Base-by-base conservation (phyloP, 1,140 invertebrate species). In the Andricus grossulariae region DNA sequence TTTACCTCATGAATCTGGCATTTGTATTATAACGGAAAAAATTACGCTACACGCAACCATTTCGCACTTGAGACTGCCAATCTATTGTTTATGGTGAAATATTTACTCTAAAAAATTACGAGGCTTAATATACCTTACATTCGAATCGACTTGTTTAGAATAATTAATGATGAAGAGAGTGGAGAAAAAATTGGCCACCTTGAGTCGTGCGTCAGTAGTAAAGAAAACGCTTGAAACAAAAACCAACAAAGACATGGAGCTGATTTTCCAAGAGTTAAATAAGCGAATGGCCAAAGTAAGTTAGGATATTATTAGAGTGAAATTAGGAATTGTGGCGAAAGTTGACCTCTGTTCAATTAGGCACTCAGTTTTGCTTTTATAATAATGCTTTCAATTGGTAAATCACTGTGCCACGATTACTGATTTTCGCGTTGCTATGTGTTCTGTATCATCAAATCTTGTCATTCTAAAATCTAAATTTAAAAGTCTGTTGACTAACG, bases 271-370 rank as follows among this genome's bases (percentile, higher is more conserved):
- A 80, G 57, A 77, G 76, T 66, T 66, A 71, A 73, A 49, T 52
- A 72, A 80, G 80, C 60, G 52, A 79, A 83, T 83, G 82, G 80
- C 78, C 83, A 85, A 85, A 85, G 74, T 85, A 82, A 82, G 72
- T 57, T 84, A 84, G 80, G 54, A 72, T 78, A 76, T 66, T 83
- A 52, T 77, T 72, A 74, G 73, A 74, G 18, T 74, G 52, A 76
- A 80, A 80, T 77, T 74, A 45, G 74, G 78, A 82, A 60, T 77
- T 51, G 76, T 80, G 73, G 57, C 75, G 52, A 73, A n/a, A n/a
- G n/a, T n/a, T n/a, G n/a, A n/a, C n/a, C n/a, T n/a, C n/a, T n/a
- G n/a, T n/a, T n/a, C n/a, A n/a, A 50, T 32, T 5, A 32, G 25
- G 25, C 25, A 3, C 4, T 32, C 5, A 5, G 25, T 32, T 32